A percentile compares a stretch with the other conserved stretches of the same genome.
These are phyloP conservation scores for Mythimna lalbum DNA, from an alignment of 2,888 invertebrate species.

Conservation along the genomic window DNA sequence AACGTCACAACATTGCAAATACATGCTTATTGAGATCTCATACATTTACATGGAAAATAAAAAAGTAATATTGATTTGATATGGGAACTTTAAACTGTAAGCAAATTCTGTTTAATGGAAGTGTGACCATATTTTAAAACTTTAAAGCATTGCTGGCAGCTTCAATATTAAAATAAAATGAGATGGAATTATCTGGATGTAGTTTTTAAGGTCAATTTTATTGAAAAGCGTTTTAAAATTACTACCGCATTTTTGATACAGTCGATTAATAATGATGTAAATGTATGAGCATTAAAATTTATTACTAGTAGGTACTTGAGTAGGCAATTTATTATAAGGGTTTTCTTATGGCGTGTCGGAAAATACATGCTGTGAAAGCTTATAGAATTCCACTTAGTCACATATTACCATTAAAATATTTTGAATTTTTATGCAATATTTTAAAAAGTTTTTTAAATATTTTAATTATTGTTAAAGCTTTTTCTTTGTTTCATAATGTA, in stretches of 20 bases:
- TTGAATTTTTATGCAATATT: background rate
- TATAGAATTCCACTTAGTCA: constrained; percentile 67
- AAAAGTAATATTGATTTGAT: background rate
- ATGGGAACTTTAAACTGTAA: background rate
- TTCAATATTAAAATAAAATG: background rate
- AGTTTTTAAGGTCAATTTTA: constrained; percentile 5
- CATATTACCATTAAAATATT: constrained; percentile 75
- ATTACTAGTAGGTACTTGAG: constrained; percentile 18
- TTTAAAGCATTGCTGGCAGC: background rate
- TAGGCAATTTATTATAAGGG: constrained; percentile 47
- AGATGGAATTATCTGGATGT: background rate
- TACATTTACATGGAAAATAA: constrained; percentile 46
- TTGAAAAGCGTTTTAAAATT: constrained; percentile 28
- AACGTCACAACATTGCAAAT: constrained; percentile 82
- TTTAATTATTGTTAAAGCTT: background rate
- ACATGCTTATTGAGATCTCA: constrained; percentile 74
- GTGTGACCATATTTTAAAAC: background rate
- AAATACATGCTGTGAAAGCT: constrained; percentile 60
- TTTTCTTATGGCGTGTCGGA: constrained; percentile 32
- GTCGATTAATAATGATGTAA: constrained; percentile 28
- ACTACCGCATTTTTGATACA: background rate
- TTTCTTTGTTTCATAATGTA: background rate
- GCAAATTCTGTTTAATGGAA: background rate
- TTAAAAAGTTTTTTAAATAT: background rate
- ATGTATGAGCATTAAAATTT: constrained; percentile 51